phyloP scores from a whole-genome alignment of 2,113 vertebrate species.

The Mastomys coucha region DNA sequence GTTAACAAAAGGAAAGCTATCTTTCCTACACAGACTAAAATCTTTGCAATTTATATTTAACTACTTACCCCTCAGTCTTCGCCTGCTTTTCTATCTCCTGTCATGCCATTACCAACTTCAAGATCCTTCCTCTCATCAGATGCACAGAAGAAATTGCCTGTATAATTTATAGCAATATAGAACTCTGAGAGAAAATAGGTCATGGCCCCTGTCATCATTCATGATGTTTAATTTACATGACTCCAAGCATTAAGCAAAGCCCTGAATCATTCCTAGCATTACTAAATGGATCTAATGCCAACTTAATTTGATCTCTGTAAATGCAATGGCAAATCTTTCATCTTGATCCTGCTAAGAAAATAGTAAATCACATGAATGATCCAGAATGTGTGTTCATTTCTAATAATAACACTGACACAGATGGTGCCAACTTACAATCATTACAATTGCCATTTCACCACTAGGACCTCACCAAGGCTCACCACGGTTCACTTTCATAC shows the following conservation, averaged over 20 bases:
- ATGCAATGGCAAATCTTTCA: slow-evolving; percentile 73
- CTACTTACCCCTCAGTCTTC: not conserved
- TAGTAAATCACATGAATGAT: slow-evolving; percentile 62
- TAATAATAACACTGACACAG: slow-evolving; percentile 58
- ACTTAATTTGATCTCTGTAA: slow-evolving; percentile 73
- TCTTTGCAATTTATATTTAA: slow-evolving; percentile 26
- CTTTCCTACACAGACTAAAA: not conserved
- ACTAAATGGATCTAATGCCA: slow-evolving; percentile 69
- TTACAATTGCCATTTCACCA: slow-evolving; percentile 29
- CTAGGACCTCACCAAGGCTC: not conserved
- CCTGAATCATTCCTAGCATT: slow-evolving; percentile 56
- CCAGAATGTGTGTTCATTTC: slow-evolving; percentile 42
- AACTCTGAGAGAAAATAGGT: slow-evolving; percentile 42
- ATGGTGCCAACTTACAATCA: slow-evolving; percentile 48
- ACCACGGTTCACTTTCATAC: slow-evolving; percentile 1
- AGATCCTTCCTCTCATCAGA: slow-evolving; percentile 19
- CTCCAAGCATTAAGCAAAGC: slow-evolving; percentile 65
- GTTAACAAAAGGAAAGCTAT: not conserved
- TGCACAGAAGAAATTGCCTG: slow-evolving; percentile 16
- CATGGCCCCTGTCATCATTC: not conserved
- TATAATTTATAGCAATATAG: slow-evolving; percentile 35
- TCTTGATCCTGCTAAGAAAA: slow-evolving; percentile 67
- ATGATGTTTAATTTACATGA: slow-evolving; percentile 64
- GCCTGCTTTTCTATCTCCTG: slow-evolving; percentile 31
- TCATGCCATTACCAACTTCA: not conserved